Evolutionary conservation across 37 sponge, comb jelly and placozoan genomes (phyloP), one percentile per base, ranked within the genome.

Genomic region (Haliclona indistincta): DNA sequence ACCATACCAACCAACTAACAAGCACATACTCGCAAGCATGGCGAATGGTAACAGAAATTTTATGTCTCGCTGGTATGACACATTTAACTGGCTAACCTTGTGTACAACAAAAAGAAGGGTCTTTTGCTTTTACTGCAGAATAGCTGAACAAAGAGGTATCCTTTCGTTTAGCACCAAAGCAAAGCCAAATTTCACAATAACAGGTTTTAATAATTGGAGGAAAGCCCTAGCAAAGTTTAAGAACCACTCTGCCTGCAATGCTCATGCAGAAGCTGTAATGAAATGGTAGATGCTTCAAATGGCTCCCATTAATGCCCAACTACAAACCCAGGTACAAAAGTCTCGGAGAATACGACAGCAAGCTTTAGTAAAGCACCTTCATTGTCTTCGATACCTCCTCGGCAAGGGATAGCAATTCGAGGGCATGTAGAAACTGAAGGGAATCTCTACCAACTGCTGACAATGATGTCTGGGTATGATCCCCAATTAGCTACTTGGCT

Each of bases 181-280:
- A 43, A 64, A 78, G 28, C 34, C 47, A 40, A 45, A 78, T 17
- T 85, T 85, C 40, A 65, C 49, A 26, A 71, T 22, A 1, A 55
- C 7, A 72, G 86, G 86, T 2, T 85, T 85, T 56, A 61, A 72
- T 30, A 85, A 85, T 38, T 85, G 77, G 77, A 85, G 71, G 43
- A 85, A 85, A 38, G 86, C 78, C 26, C 26, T 67, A 22, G 53
- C 37, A 62, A 78, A 78, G 54, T 78, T 78, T 45, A 39, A 49
- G 43, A 43, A 22, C 23, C 77, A 62, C 54, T 35, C 67, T 36
- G 58, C 37, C 36, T 71, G 39, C 45, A 15, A 22, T 23, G 40
- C 37, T 45, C 86, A 85, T 43, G 32, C 28, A 3, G 63, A 65
- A 19, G 77, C 83, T 52, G 56, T 52, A 15, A 54, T 82, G 68